Evolutionary conservation across 2,113 vertebrate species (phyloP).

Genomic region (Archilochus colubris): DNA sequence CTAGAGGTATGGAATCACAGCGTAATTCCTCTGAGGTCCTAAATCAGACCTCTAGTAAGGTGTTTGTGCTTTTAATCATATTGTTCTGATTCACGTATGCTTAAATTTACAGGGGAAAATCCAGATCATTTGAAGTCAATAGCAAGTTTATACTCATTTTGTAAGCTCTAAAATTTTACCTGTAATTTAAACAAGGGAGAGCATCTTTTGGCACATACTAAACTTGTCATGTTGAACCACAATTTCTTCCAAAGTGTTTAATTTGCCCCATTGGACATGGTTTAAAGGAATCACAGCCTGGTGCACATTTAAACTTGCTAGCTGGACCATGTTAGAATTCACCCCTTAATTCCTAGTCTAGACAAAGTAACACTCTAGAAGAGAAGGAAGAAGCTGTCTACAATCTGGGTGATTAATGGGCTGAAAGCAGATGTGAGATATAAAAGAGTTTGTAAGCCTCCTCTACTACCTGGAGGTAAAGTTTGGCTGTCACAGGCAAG

Average conservation of each 20-base stretch:
- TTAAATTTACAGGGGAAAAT: background rate
- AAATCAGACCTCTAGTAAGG: background rate
- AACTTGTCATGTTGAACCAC: background rate
- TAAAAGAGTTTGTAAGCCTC: constrained; percentile 48
- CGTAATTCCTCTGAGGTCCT: background rate
- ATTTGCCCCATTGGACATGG: background rate
- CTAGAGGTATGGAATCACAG: background rate
- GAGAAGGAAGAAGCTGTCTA: constrained; percentile 31
- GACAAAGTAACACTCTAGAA: constrained; percentile 29
- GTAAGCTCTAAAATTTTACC: background rate
- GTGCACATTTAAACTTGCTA: background rate
- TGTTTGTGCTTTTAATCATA: background rate
- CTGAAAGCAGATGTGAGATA: constrained; percentile 64
- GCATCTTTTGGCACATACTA: background rate
- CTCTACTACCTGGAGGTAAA: constrained; percentile 63
- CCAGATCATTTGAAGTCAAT: background rate
- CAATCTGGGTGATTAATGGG: constrained; percentile 37
- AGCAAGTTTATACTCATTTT: background rate
- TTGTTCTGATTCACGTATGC: background rate
- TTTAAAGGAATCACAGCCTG: background rate
- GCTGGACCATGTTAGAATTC: constrained; percentile 21
- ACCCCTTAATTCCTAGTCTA: constrained; percentile 59
- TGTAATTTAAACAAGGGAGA: background rate
- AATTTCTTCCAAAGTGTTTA: background rate
- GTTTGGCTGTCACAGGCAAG: constrained; percentile 51